Evolutionary conservation across 2,797 vertebrate species (phyloP).

Genomic region (Phoebastria nigripes): DNA sequence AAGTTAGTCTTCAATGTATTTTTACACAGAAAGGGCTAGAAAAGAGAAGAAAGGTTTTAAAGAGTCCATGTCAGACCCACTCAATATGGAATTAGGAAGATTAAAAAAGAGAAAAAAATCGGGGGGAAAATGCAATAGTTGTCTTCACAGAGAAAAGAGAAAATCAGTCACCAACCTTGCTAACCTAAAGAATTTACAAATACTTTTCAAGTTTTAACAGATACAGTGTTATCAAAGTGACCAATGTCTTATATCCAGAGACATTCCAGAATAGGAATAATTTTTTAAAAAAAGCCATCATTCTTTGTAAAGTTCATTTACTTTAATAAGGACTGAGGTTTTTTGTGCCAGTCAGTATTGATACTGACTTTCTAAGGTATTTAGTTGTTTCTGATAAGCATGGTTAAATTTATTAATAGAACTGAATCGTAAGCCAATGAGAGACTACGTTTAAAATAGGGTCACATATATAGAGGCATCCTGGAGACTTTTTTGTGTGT

Average conservation of each 20-base stretch:
- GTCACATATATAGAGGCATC: background rate
- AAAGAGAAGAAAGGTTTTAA: background rate
- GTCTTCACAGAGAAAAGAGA: background rate
- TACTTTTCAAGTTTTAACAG: background rate
- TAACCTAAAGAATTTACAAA: background rate
- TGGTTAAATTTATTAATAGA: background rate
- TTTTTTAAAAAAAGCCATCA: background rate
- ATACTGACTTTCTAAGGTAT: background rate
- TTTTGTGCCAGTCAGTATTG: background rate
- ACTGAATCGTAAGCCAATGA: background rate
- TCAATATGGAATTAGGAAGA: background rate
- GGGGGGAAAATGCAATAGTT: background rate
- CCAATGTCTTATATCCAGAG: background rate
- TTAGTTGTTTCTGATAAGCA: background rate
- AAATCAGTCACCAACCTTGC: background rate
- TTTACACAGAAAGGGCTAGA: background rate
- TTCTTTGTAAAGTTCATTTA: background rate
- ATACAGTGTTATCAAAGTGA: background rate
- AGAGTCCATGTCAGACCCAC: background rate
- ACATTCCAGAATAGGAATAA: background rate
- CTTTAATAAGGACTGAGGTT: background rate
- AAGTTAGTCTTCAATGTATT: background rate
- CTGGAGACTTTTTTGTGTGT: background rate
- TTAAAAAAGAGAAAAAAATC: background rate
- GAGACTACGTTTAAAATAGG: background rate